phyloP scores from a whole-genome alignment of 2,797 vertebrate genomes.

The Fringilla coelebs region DNA sequence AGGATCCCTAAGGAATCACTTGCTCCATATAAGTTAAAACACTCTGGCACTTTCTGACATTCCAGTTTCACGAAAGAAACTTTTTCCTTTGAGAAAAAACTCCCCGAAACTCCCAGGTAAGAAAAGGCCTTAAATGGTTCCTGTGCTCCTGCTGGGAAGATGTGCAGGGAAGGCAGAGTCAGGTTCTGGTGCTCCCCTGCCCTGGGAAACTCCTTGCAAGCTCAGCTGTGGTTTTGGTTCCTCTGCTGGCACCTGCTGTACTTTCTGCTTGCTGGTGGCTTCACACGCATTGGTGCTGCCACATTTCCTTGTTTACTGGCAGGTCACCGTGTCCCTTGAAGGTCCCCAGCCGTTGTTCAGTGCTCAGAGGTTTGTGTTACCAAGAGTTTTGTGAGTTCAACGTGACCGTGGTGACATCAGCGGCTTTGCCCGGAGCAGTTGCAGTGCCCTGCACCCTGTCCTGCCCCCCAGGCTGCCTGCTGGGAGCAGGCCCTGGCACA shows the following conservation, averaged over 20 bases:
- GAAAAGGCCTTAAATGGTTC: neutral
- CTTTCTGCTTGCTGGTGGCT: neutral
- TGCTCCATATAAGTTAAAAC: neutral
- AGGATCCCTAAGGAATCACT: neutral
- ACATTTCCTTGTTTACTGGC: neutral
- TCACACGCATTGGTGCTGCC: neutral
- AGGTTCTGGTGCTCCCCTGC: neutral
- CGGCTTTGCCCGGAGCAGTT: neutral
- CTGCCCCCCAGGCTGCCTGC: neutral
- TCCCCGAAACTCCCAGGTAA: neutral
- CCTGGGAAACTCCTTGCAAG: neutral
- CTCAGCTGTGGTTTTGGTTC: neutral
- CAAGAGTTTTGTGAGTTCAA: neutral
- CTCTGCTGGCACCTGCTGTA: neutral
- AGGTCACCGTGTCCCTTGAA: neutral
- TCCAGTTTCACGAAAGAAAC: neutral
- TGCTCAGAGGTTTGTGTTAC: neutral
- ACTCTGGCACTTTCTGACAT: neutral
- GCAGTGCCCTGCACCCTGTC: neutral
- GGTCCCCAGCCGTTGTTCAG: neutral
- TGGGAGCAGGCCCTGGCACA: neutral
- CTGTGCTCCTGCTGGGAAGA: rapidly evolving
- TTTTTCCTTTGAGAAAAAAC: neutral
- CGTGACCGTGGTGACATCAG: rapidly evolving
- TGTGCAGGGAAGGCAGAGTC: neutral